These are phyloP conservation scores for Todiramphus saurophagus DNA, from an alignment of 2,113 vertebrate genomes.

Conservation along the genomic window DNA sequence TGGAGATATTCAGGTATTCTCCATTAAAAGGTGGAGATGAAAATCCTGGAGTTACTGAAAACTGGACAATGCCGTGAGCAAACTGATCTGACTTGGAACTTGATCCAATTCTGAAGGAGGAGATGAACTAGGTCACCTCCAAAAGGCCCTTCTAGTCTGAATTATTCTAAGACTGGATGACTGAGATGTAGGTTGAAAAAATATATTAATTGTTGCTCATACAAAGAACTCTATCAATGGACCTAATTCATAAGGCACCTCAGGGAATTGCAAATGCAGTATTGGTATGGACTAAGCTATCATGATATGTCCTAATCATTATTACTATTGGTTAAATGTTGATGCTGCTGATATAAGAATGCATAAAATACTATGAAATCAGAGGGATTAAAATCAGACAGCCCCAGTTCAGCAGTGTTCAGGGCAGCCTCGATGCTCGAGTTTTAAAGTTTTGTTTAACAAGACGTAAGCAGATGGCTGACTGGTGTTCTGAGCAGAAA, in stretches of 20 bases:
- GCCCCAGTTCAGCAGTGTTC: background rate
- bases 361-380: background rate
- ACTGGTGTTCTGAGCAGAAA: background rate
- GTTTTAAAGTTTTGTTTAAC: background rate
- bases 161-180: background rate
- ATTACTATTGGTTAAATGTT: background rate
- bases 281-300: background rate
- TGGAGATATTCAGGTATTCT: background rate
- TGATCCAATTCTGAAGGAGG: background rate
- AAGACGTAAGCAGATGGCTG: background rate
- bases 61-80: background rate
- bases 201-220: background rate
- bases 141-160: background rate
- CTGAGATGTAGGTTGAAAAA: background rate
- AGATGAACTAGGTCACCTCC: background rate
- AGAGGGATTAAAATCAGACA: background rate
- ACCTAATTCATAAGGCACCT: background rate
- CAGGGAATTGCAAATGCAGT: background rate
- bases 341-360: background rate
- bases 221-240: background rate
- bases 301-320: background rate
- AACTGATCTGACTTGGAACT: background rate
- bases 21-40: background rate
- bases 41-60: background rate
- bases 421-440: background rate